Base-by-base conservation (phyloP, 1,140 invertebrate species). In the Neodiprion lecontei region DNA sequence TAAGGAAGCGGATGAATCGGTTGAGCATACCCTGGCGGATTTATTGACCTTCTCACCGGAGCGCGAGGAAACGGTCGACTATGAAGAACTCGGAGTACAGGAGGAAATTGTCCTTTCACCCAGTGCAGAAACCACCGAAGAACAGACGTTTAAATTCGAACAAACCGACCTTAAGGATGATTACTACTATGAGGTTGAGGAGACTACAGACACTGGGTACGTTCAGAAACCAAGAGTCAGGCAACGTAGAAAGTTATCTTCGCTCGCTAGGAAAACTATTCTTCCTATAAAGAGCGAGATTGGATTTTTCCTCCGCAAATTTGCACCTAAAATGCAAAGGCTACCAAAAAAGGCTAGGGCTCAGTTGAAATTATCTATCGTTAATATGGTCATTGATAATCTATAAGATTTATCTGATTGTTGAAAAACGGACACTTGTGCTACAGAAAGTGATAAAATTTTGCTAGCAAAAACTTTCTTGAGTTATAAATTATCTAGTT, bases 281-380 rank as follows among this genome's bases (percentile, higher is more conserved):
- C 78, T 88, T 68, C 88, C 88, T n/a, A 88, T 89, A 11, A 85
- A 75, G 14, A 81, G 79, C 9, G 86, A 89, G 72, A 76, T 88
- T 8, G 74, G 69, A 49, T 72, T 75, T 48, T 88, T 89, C 81
- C 74, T 88, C 9, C 78, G 79, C 1, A 89, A 86, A 77, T 61
- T 89, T 7, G 82, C 83, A 73, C 87, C 88, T 8, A 79, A 86
- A 9, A 82, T 87, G 78, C 80, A 80, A 48, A 84, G 82, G 50
- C 72, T 89, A 17, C 88, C 88, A 4, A 85, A 79, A 49, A 86
- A 82, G 70, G 80, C 85, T 14, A 83, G 83, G 72, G 86, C 88
- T 3, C 83, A 82, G 49, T 73, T 88, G 0, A 89, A 89, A 79
- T 78, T 88, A 7, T 82, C 82, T 0, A 88, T 89, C 73, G 86